A percentile compares a stretch with the other conserved stretches of the same genome.
phyloP scores from a whole-genome alignment of 2,113 vertebrate species.

The Vulpes lagopus region DNA sequence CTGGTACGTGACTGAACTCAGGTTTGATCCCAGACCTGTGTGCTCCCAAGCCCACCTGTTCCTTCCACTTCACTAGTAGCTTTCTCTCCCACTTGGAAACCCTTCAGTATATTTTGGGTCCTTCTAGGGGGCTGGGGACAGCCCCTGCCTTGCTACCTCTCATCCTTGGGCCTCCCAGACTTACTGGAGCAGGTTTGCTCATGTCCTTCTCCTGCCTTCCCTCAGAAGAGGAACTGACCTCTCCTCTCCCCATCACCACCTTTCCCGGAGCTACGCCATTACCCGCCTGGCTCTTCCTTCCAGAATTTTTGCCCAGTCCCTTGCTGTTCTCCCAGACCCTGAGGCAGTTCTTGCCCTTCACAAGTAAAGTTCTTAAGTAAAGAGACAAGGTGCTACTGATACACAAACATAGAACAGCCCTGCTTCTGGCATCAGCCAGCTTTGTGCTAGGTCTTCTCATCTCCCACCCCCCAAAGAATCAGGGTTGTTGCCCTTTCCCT shows the following conservation, averaged over 20 bases:
- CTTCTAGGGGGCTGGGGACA: neutral
- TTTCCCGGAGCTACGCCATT: neutral
- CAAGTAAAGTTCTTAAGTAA: constrained; percentile 18
- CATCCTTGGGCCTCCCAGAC: neutral
- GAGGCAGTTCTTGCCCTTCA: constrained; percentile 32
- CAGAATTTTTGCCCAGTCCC: neutral
- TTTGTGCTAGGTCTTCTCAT: neutral
- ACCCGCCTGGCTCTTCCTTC: constrained; percentile 1
- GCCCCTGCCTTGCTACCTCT: neutral
- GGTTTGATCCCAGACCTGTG: neutral
- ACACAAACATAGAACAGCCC: neutral
- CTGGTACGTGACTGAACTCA: too few species aligned
- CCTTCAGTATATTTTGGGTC: neutral
- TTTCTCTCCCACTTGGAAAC: neutral
- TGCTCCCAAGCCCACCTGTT: neutral
- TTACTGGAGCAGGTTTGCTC: neutral
- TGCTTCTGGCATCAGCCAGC: neutral
- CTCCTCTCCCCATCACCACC: neutral
- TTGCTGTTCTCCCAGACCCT: neutral
- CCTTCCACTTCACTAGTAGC: neutral
- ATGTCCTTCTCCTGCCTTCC: neutral
- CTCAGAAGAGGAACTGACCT: neutral
- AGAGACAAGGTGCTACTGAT: neutral
- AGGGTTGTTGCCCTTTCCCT: neutral
- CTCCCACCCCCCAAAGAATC: neutral